Percentiles rank a stretch among this genome's conserved stretches.
These are phyloP conservation scores for Stenurella melanura DNA, from an alignment of 2,888 invertebrate species.

Conservation along the genomic window DNA sequence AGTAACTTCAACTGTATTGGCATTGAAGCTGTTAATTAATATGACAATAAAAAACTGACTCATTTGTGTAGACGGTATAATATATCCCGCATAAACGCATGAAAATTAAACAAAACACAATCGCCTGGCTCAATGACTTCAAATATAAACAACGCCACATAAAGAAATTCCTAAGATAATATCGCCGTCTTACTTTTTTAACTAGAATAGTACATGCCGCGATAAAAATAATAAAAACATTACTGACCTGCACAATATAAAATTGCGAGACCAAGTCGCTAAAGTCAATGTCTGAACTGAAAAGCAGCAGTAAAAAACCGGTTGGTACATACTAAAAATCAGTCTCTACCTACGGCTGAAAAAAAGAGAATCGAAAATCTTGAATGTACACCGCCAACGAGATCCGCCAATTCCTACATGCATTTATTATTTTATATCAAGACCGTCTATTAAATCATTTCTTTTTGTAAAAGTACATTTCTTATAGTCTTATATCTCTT, in stretches of 20 bases:
- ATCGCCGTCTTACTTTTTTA: slow-evolving; percentile 63
- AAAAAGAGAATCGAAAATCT: slow-evolving; percentile 64
- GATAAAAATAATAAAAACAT: slow-evolving; percentile 73
- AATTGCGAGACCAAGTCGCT: slow-evolving; percentile 65
- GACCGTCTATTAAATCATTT: slow-evolving; percentile 42
- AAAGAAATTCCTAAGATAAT: slow-evolving; percentile 56
- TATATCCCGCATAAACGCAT: slow-evolving; percentile 49
- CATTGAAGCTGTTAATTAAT: slow-evolving; percentile 43
- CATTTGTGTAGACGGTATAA: slow-evolving; percentile 46
- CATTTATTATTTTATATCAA: slow-evolving; percentile 54
- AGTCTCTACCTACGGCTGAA: slow-evolving; percentile 64
- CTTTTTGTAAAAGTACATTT: not conserved
- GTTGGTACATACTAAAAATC: slow-evolving; percentile 67
- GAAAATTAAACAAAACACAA: slow-evolving; percentile 54
- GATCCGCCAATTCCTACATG: slow-evolving; percentile 50
- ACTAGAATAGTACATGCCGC: slow-evolving; percentile 65
- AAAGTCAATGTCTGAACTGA: slow-evolving; percentile 65
- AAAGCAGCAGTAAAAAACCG: slow-evolving; percentile 70
- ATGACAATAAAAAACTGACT: slow-evolving; percentile 46
- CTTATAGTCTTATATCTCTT: not conserved
- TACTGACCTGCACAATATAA: slow-evolving; percentile 73
- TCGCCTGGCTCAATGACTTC: slow-evolving; percentile 56
- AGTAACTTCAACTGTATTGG: slow-evolving; percentile 28
- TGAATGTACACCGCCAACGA: slow-evolving; percentile 60
- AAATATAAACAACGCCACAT: slow-evolving; percentile 55